These are phyloP conservation scores for Umimayanthus chanpuru DNA, from an alignment of 92 coral and sea anemone genomes.

Conservation along the genomic window DNA sequence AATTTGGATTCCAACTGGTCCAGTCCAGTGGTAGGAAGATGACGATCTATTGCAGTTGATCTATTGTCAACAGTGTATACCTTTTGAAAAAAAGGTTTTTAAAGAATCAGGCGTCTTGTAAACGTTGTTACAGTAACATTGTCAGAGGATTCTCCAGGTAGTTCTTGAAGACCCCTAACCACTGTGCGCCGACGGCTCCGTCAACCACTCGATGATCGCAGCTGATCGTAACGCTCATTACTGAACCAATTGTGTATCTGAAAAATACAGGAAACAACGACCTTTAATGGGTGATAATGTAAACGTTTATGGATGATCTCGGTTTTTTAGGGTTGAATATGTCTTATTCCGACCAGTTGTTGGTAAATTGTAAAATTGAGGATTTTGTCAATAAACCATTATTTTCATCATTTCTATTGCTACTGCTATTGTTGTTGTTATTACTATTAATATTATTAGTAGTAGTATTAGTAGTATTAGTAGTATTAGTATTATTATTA, in stretches of 20 bases:
- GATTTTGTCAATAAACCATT: too few relatives aligned
- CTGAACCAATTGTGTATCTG: constrained; percentile 82
- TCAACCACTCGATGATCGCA: constrained; percentile 98
- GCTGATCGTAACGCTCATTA: constrained; percentile 94
- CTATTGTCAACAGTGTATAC: neutral
- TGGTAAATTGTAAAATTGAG: too few relatives aligned
- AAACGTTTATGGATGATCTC: too few relatives aligned
- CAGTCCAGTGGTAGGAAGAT: neutral
- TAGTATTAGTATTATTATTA: too few relatives aligned
- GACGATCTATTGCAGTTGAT: neutral
- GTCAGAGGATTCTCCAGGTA: constrained; percentile 92
- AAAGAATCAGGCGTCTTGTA: neutral
- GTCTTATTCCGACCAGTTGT: too few relatives aligned
- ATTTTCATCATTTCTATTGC: too few relatives aligned
- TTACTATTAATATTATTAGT: too few relatives aligned
- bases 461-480: too few relatives aligned
- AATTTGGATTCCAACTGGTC: neutral
- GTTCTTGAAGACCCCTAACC: constrained; percentile 87
- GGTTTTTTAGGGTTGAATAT: too few relatives aligned
- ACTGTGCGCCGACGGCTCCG: constrained; percentile 97
- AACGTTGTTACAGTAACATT: constrained; percentile 63
- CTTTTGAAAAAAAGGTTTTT: neutral
- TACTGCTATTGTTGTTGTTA: too few relatives aligned
- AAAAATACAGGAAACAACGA: neutral
- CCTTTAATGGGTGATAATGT: too few relatives aligned